Conservation (phyloP, 2,113 vertebrate species). For the Tragelaphus scriptus region DNA sequence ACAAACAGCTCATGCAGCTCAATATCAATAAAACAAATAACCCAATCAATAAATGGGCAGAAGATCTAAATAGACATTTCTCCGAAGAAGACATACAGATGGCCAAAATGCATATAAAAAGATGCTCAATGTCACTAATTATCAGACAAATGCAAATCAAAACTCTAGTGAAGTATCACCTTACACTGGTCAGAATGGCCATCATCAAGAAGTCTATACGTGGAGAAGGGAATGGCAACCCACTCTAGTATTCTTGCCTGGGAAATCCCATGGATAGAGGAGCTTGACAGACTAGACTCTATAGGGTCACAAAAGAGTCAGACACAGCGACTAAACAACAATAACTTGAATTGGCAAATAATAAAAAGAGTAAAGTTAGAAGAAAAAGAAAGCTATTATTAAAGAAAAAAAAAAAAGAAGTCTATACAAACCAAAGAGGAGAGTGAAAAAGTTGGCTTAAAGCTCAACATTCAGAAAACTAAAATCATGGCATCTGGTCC, state of each 20-base stretch:
- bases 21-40: neutral
- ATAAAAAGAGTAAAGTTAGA: neutral
- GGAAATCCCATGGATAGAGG: neutral
- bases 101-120: neutral
- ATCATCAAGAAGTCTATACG: neutral
- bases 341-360: neutral
- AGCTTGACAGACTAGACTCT: neutral
- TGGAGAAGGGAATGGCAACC: neutral
- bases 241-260: neutral
- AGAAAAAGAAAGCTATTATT: neutral
- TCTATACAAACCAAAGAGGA: neutral
- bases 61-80: neutral
- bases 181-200: neutral
- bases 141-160: neutral
- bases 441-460: too few species aligned
- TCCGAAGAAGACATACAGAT: neutral
- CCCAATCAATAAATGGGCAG: neutral
- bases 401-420: neutral
- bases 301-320: neutral
- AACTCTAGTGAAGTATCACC: neutral
- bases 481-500: too few species aligned
- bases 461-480: too few species aligned
- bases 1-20: neutral
- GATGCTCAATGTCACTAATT: fast-evolving
- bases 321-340: neutral